Evolutionary conservation across 53 echinoderm and acorn worm species (phyloP).

Genomic region (Apostichopus leukothele): DNA sequence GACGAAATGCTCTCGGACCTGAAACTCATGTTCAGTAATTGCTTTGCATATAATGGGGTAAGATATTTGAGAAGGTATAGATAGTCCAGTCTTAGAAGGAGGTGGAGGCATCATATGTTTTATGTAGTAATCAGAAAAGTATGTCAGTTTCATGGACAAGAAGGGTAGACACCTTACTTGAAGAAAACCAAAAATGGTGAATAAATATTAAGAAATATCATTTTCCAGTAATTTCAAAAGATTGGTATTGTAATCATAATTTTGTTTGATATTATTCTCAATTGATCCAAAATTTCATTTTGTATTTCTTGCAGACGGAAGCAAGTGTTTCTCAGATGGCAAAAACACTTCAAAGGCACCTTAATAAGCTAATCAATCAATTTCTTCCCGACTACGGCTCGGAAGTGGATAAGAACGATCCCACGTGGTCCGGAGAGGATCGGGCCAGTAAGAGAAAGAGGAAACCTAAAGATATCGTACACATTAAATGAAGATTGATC

Average conservation of each 20-base stretch:
- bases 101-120: background rate
- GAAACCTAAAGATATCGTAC: slow-evolving; percentile 65
- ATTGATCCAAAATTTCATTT: too few species aligned
- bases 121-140: background rate
- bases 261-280: too few species aligned
- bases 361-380: slow-evolving; percentile 26
- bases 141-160: background rate
- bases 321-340: slow-evolving; percentile 44
- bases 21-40: slow-evolving; percentile 73
- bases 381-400: slow-evolving; percentile 31
- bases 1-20: slow-evolving; percentile 68
- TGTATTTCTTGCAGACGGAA: slow-evolving; percentile 7
- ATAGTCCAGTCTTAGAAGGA: background rate
- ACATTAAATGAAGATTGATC: slow-evolving; percentile 52
- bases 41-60: slow-evolving; percentile 76
- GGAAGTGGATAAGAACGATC: slow-evolving; percentile 37
- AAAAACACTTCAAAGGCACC: slow-evolving; percentile 40
- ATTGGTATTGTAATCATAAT: too few species aligned
- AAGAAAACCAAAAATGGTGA: too few species aligned
- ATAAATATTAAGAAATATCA: background rate
- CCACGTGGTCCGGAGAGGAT: slow-evolving; percentile 53
- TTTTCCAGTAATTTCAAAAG: background rate
- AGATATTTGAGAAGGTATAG: slow-evolving; percentile 11
- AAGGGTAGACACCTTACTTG: background rate
- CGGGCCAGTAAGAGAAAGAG: slow-evolving; percentile 59